A percentile compares a stretch with the other conserved stretches of the same genome.
These are phyloP conservation scores for Ondatra zibethicus DNA, from an alignment of 2,113 vertebrate species.

Conservation along the genomic window DNA sequence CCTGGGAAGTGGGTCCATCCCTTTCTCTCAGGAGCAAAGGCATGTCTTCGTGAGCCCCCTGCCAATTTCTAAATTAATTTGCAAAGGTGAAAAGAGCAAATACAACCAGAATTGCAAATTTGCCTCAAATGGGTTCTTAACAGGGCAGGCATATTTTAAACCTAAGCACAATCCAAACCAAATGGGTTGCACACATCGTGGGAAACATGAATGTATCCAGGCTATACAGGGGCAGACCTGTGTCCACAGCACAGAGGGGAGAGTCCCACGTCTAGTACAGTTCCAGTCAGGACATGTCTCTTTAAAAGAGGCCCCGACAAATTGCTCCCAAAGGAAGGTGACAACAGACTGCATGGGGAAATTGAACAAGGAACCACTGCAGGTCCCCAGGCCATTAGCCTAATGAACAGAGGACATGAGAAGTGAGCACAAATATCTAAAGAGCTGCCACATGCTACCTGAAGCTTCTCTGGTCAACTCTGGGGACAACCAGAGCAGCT, in stretches of 20 bases:
- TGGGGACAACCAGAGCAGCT: not conserved
- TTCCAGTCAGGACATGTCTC: not conserved
- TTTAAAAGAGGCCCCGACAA: not conserved
- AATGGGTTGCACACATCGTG: not conserved
- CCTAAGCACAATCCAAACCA: not conserved
- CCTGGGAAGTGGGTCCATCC: not conserved
- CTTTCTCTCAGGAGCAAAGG: not conserved
- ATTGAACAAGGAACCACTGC: not conserved
- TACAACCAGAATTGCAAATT: not conserved
- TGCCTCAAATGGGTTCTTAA: not conserved
- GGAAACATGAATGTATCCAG: not conserved
- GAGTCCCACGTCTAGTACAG: not conserved
- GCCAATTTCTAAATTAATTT: not conserved
- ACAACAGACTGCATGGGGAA: not conserved
- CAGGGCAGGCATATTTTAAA: not conserved
- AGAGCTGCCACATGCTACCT: not conserved
- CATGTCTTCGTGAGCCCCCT: not conserved
- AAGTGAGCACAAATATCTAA: not conserved
- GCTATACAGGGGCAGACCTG: not conserved
- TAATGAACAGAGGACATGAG: not conserved
- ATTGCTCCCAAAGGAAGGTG: not conserved
- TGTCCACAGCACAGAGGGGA: not conserved
- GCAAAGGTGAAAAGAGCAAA: conserved; percentile 14
- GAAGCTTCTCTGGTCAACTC: not conserved
- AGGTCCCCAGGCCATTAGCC: not conserved